Evolutionary conservation across 35 echinoderm and acorn worm species (phyloP), one percentile per base, ranked within the genome.

Genomic region (Lytechinus pictus): DNA sequence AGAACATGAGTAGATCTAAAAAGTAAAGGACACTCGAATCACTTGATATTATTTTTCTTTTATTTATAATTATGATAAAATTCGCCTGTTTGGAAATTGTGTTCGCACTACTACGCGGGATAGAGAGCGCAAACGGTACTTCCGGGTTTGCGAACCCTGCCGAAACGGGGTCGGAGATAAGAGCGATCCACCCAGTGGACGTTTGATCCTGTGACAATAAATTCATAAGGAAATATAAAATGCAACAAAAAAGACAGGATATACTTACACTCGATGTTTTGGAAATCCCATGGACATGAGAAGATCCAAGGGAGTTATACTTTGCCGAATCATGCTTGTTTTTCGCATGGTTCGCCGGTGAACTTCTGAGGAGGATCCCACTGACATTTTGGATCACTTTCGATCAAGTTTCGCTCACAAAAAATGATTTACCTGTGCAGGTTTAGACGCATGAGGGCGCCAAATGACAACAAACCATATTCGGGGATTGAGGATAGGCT

Each of bases 281-380:
- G 92, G 92, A 28, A 93, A 93, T n/a, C 92, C 92, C 92, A 93
- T 93, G 52, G 92, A 93, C 92, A 93, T 93, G 10, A 93, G 52
- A 1, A 93, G 54, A 33, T 93, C 92, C 92, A 93, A 10, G 11
- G 92, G 92, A 14, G 92, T 93, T 11, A 93, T 54, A 93, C 92
- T 93, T n/a, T 93, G 92, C 92, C 92, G 66, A n/a, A 79, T 93
- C 54, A 57, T 54, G 92, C 92, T 93, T 10, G 54, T 57, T 54
- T 93, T 93, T 12, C 92, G 92, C 92, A 93, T 93, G 92, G 92
- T 93, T 93, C 92, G 52, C 9, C 92, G 16, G 10, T 93, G 92
- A 13, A 93, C 88, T 44, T 90, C 88, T 79, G 66, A 79, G 6
- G 88, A 90, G 5, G 88, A 44, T 90, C 52, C 29, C 3, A 90